Evolutionary conservation across 2,113 vertebrate species (phyloP).

Genomic region (Corapipo altera): DNA sequence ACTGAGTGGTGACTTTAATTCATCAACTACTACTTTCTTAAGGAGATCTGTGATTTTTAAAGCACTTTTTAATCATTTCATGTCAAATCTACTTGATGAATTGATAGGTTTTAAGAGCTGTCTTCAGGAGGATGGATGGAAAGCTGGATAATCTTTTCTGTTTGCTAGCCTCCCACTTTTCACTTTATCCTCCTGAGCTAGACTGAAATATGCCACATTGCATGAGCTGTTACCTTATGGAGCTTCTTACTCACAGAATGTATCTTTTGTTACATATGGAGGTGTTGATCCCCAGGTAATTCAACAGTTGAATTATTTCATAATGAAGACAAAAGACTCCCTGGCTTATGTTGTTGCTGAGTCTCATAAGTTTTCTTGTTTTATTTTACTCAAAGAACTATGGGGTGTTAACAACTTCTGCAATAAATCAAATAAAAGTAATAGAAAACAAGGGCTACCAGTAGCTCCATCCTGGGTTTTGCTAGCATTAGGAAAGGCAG

Average conservation of each 20-base stretch:
- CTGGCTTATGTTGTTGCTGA: slow-evolving; percentile 25
- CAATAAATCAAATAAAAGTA: slow-evolving; percentile 71
- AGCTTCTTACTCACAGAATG: slow-evolving; percentile 21
- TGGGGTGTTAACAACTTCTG: slow-evolving; percentile 69
- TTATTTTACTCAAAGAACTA: slow-evolving; percentile 30
- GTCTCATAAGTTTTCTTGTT: slow-evolving; percentile 55
- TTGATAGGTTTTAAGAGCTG: neutral
- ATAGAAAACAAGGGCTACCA: slow-evolving; percentile 52
- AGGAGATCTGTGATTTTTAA: neutral
- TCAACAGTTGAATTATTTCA: slow-evolving; percentile 66
- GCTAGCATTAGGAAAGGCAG: neutral
- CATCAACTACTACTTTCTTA: neutral
- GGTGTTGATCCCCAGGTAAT: slow-evolving; percentile 65
- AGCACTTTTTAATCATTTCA: neutral
- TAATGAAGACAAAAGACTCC: slow-evolving; percentile 49
- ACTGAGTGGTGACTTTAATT: neutral
- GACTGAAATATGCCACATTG: neutral
- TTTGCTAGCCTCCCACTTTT: neutral
- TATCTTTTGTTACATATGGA: slow-evolving; percentile 54
- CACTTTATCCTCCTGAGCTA: neutral
- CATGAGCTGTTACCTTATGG: neutral
- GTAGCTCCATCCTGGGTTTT: slow-evolving; percentile 18
- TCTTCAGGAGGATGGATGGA: neutral
- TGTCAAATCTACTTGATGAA: neutral
- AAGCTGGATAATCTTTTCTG: neutral